phyloP scores from a whole-genome alignment of 2,888 invertebrate species.

The Euplexia lucipara region DNA sequence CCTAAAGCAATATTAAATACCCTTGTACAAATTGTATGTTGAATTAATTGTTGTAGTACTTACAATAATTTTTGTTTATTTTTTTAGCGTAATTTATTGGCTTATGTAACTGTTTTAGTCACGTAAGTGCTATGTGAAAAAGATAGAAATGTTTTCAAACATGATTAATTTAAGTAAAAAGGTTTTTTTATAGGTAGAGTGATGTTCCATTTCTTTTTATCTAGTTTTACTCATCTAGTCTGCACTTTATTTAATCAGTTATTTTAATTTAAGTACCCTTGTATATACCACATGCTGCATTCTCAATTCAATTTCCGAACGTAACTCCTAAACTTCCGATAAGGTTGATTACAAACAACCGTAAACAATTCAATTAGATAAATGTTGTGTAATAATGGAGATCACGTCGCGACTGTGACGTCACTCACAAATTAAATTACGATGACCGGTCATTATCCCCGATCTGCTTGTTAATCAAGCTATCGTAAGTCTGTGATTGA shows the following conservation, averaged over 20 bases:
- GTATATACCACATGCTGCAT: not conserved
- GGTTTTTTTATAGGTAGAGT: no score
- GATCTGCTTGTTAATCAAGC: conserved; percentile 53
- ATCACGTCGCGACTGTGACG: conserved; percentile 19
- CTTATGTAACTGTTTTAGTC: not conserved
- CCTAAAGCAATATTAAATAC: conserved; percentile 68
- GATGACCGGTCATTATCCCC: conserved; percentile 41
- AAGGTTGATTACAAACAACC: not conserved
- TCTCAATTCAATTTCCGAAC: not conserved
- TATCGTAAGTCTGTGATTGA: conserved; percentile 44
- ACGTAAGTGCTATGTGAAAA: not conserved
- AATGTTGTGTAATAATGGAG: conserved; percentile 12
- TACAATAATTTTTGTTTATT: conserved; percentile 3
- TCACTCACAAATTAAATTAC: conserved; percentile 56
- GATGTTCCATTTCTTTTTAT: no score
- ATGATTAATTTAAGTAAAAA: not conserved
- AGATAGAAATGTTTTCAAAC: not conserved
- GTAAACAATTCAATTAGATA: conserved; percentile 13
- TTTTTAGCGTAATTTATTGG: not conserved
- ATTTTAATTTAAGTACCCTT: no score
- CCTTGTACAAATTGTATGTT: conserved; percentile 26
- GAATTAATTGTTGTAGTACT: conserved; percentile 26
- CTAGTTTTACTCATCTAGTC: no score
- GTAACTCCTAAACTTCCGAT: not conserved
- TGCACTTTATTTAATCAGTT: no score